phyloP scores from a whole-genome alignment of 92 coral and sea anemone genomes.

The Umimayanthus chanpuru region DNA sequence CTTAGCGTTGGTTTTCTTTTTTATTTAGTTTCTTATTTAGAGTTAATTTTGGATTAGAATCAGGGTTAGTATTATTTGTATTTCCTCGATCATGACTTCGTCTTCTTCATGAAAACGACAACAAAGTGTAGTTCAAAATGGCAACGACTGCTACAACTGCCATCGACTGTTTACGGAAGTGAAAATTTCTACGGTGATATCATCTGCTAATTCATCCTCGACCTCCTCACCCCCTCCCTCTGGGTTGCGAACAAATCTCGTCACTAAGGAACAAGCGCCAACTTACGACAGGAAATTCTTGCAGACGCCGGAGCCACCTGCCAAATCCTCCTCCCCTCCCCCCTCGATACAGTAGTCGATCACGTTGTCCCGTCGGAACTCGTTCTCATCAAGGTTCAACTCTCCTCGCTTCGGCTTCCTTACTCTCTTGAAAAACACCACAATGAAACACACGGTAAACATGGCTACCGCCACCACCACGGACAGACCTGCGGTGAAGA shows the following conservation, averaged over 20 bases:
- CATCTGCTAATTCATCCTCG: no score
- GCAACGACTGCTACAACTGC: no score
- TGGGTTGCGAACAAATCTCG: background rate
- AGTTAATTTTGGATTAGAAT: no score
- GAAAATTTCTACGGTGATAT: no score
- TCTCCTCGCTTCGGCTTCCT: slow-evolving; percentile 57
- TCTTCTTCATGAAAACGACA: no score
- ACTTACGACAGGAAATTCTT: slow-evolving; percentile 57
- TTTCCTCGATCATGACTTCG: no score
- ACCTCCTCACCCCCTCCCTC: no score
- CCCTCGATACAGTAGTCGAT: slow-evolving; percentile 85
- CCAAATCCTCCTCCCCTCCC: slow-evolving; percentile 79
- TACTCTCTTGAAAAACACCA: slow-evolving; percentile 64
- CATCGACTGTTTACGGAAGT: no score
- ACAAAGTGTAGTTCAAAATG: no score
- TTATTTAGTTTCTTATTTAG: no score
- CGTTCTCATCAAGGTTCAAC: slow-evolving; percentile 60
- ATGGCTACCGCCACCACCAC: slow-evolving; percentile 66
- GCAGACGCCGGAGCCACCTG: slow-evolving; percentile 51
- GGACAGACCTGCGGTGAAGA: slow-evolving; percentile 58
- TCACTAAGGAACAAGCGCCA: background rate
- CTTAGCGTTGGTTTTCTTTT: no score
- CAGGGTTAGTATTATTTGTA: no score
- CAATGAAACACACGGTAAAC: slow-evolving; percentile 60
- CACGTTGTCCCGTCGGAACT: slow-evolving; percentile 83